Base-by-base conservation (phyloP, 2,113 vertebrate genomes). In the Galemys pyrenaicus region DNA sequence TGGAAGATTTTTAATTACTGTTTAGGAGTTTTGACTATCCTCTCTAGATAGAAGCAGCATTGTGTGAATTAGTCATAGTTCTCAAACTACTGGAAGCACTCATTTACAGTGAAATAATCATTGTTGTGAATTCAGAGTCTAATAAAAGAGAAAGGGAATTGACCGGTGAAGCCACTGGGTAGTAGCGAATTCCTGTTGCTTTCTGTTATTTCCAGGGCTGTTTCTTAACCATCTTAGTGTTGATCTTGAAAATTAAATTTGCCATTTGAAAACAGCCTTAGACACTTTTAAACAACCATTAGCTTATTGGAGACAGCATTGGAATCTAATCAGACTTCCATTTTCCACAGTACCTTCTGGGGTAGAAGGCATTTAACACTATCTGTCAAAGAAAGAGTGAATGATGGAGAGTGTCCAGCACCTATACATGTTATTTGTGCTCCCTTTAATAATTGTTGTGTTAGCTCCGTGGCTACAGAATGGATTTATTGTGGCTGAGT, bases 211-310 rank as follows among this genome's bases (percentile, higher is more conserved):
- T 91, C 39, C 49, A n/a, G 37, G 37, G 46, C 79, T 89, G 28
- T 92, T 94, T 82, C 74, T 80, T 93, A 64, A 84, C 51, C 17
- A 51, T 70, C 19, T 24, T 83, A 16, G 16, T 68, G 41, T 64
- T 65, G 32, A 30, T 81, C 96, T 93, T 94, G 60, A 80, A 87
- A 80, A 87, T 15, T 46, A 39, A 90, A 84, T 78, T 91, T 37
- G 20, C 54, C 8, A 24, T 54, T 92, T 73, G 79, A 74, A 39
- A 54, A 88, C 41, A 2, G 16, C 73, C 68, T 67, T 70, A 44
- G 84, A 82, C 17, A 54, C 56, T 85, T 95, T 26, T 20, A 41
- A 84, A 74, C 12, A 78, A 16, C 49, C 44, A 39, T 64, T 68
- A 65, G 44, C 32, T 95, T 94, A 56, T 30, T 37, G 39, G 87